Base-by-base conservation (phyloP, 35 echinoderm and acorn worm genomes). In the Ophiothrix spiculata region DNA sequence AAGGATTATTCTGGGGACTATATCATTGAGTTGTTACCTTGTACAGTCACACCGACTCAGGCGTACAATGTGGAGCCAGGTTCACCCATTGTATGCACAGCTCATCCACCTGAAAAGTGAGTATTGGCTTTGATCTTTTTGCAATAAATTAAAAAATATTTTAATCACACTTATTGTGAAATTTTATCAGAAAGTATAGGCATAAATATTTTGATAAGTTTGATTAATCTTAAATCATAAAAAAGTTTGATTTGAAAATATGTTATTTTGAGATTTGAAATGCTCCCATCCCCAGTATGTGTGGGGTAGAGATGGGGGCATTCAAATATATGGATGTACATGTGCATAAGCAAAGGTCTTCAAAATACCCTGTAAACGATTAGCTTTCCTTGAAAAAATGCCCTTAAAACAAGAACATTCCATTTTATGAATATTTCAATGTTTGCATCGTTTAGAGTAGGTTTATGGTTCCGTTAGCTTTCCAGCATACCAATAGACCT, bases 1-100 rank as follows among this genome's bases (percentile, higher is more conserved):
- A 99, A 97, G 92, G 96, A 99, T 89, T 99, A 94, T 84, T 99
- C 96, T 38, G 96, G 96, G 83, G 96, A 99, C 87, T 99, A 99
- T 79, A 89, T 93, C 40, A 94, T 99, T 36, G 96, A 99, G 75
- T 64, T 99, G 37, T 86, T 99, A 13, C 96, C 96, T 12, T 99
- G 96, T 85, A 89, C 96, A 42, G 96, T 90, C 39, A 99, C 96
- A 0, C 86, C 96, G 0, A 99, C 96, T 8, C 96, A 99, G 83
- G 87, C 96, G 1, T 99, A 94, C 56, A 88, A 92, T 32, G 39
- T 86, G 6, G 56, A 80, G 31, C 89, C 90, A 56, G 77, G 92
- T 89, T 78, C 82, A 28, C 92, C 89, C 4, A 76, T 93, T n/a
- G 92, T 99, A 17, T 99, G 96, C 82, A 99, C 96, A n/a, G 96